Base-by-base conservation (phyloP, 2,888 invertebrate genomes). In the Tipula lateralis region DNA sequence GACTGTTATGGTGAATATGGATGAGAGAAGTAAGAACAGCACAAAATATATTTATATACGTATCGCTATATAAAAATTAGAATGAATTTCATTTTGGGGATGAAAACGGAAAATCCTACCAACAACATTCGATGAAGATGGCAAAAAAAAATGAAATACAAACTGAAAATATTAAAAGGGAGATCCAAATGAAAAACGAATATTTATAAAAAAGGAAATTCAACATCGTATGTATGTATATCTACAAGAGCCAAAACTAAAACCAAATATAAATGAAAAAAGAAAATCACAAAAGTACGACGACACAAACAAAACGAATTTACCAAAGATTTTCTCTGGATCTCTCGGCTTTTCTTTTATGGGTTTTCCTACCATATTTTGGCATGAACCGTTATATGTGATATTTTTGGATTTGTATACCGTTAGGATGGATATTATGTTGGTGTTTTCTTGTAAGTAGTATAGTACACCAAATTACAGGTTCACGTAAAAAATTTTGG, bases 1-100 rank as follows among this genome's bases (percentile, higher is more conserved):
- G 84, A 84, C 84, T 84, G 39, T 24, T 83, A 83, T 82, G 82
- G 82, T 82, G 82, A 30, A 82, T 82, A 82, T 82, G 82, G 32
- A 82, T 82, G 82, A 82, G 30, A 82, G 82, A 82, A 82, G 24
- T 66, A 66, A 50, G 44, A 50, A 50, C 44, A 50, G 44, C 16
- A 50, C 44, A 50, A 50, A 50, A 66, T 66, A 66, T 66, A 9
- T 66, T 7, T 66, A 66, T 66, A 66, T 24, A 66, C 7, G 24
- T 66, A 66, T 66, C n/a, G n/a, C 7, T 24, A 24, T 24, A 66
- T 9, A 66, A 66, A 66, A 66, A 66, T 66, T 66, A 24, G 66
- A 66, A 66, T 24, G 66, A 24, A 66, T 66, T 24, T 66, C 24
- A 66, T 66, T 66, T 66, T 24, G 66, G 66, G 66, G 66, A 66